These are phyloP conservation scores for Coryphaenoides rupestris DNA, from an alignment of 2,113 vertebrate species.

Conservation along the genomic window DNA sequence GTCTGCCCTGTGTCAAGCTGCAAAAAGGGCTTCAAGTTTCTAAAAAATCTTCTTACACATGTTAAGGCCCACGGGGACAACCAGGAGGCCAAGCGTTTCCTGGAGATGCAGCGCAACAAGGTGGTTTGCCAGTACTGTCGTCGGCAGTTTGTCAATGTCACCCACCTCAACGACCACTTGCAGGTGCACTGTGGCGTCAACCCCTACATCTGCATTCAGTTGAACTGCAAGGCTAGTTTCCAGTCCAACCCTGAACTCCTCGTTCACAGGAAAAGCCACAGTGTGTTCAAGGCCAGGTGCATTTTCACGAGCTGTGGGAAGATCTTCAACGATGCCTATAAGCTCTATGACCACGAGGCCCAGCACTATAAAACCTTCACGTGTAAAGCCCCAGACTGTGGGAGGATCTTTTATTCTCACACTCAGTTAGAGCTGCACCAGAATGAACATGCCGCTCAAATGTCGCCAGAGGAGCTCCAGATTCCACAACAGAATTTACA, in stretches of 20 bases:
- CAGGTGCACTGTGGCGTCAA: conserved; percentile 94
- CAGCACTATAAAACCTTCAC: conserved; percentile 97
- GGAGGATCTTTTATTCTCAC: conserved; percentile 88
- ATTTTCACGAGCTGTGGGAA: conserved; percentile 96
- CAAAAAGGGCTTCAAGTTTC: conserved; percentile 91
- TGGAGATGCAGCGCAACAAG: conserved; percentile 95
- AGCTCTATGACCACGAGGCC: conserved; percentile 94
- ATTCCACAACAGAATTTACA: conserved; percentile 31
- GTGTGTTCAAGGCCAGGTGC: conserved; percentile 87
- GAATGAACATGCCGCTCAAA: conserved; percentile 68
- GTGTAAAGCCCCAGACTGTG: conserved; percentile 83
- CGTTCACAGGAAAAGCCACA: conserved; percentile 85
- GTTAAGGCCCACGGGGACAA: conserved; percentile 88
- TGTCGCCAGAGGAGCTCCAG: conserved; percentile 27
- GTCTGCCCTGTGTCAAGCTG: conserved; percentile 89
- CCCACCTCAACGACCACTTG: conserved; percentile 92
- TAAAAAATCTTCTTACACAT: conserved; percentile 91
- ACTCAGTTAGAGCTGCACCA: conserved; percentile 84
- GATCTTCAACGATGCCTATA: conserved; percentile 89
- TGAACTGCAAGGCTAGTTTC: conserved; percentile 95
- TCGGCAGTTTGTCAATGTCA: conserved; percentile 89
- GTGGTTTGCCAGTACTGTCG: conserved; percentile 97
- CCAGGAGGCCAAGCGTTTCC: conserved; percentile 90
- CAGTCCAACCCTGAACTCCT: conserved; percentile 88
- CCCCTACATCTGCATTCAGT: conserved; percentile 95